Evolutionary conservation across 1,140 invertebrate genomes (phyloP).

Genomic region (Calycopis cecrops): DNA sequence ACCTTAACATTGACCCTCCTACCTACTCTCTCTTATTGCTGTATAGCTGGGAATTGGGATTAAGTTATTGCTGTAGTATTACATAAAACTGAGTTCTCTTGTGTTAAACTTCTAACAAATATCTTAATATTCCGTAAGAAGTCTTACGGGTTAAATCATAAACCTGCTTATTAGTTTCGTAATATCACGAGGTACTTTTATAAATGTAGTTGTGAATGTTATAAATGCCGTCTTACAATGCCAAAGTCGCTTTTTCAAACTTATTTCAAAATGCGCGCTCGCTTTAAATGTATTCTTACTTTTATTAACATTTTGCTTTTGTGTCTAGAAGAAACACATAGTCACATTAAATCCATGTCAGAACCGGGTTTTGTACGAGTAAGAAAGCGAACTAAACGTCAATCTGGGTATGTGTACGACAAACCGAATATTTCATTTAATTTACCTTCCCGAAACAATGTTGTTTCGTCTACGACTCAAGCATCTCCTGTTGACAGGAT

Average conservation of each 20-base stretch:
- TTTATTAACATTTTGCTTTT: conserved; percentile 17
- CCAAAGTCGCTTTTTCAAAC: conserved; percentile 24
- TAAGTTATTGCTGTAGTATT: no score
- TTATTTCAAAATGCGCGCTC: conserved; percentile 28
- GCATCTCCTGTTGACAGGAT: conserved; percentile 50
- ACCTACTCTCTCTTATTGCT: no score
- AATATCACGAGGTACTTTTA: conserved; percentile 16
- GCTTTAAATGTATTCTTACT: conserved; percentile 20
- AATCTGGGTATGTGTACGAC: conserved; percentile 56
- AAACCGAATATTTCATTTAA: conserved; percentile 53
- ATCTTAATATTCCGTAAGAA: no score
- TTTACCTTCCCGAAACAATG: conserved; percentile 39
- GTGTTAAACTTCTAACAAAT: no score
- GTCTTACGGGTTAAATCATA: neutral
- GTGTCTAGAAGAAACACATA: conserved; percentile 17
- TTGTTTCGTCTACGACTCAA: conserved; percentile 43
- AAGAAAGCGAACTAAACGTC: conserved; percentile 39
- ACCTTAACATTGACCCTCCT: no score
- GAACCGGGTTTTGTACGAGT: conserved; percentile 13
- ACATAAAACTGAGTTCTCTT: no score
- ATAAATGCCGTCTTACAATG: conserved; percentile 36
- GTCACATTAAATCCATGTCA: conserved; percentile 2
- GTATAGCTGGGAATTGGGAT: no score
- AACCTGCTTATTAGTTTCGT: conserved; percentile 21
- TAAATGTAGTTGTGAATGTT: conserved; percentile 22